Base-by-base conservation (phyloP, 2,888 invertebrate species). In the Anodontia alba region DNA sequence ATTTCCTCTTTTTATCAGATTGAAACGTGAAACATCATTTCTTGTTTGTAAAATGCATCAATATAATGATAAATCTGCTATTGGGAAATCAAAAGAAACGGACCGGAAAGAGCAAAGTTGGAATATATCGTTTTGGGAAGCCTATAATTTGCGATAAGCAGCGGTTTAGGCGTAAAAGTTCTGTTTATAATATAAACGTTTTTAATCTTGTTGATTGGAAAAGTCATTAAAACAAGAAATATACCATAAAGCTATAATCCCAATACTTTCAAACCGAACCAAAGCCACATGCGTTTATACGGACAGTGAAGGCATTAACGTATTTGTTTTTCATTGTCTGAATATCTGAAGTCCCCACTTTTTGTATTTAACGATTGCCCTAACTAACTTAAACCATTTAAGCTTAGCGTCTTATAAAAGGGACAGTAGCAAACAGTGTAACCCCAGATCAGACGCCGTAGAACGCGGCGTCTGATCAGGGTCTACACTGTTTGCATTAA, bases 51-150 rank as follows among this genome's bases (percentile, higher is more conserved):
- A 62, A 62, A 62, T 10, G 29, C 62, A 62, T 62, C 33, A 62
- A 8, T 33, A 33, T 33, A 62, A 62, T 62, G 62, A 62, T 62
- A 15, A 62, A 62, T 62, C 7, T 62, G 31, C 62, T 62, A 33
- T 20, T 10, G 62, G 62, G 62, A 62, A 62, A 62, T 62, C 62
- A 62, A 62, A 31, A 62, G 62, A 62, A 62, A 62, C 62, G 33
- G 62, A 62, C 62, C 62, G 62, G 33, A 62, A 62, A 31, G 10
- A 31, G 62, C 17, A 62, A 62, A 62, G 62, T 62, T 29, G 33
- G 62, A 29, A 62, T 29, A 62, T 33, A 62, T 62, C 62, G 29
- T 62, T 62, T 62, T 62, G 62, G 62, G 62, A 62, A 29, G 23
- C 33, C 62, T 33, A 62, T 10, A 31, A 62, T 33, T 33, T 33